phyloP scores from a whole-genome alignment of 64 coral and sea anemone species.

The Montipora efflorescens region DNA sequence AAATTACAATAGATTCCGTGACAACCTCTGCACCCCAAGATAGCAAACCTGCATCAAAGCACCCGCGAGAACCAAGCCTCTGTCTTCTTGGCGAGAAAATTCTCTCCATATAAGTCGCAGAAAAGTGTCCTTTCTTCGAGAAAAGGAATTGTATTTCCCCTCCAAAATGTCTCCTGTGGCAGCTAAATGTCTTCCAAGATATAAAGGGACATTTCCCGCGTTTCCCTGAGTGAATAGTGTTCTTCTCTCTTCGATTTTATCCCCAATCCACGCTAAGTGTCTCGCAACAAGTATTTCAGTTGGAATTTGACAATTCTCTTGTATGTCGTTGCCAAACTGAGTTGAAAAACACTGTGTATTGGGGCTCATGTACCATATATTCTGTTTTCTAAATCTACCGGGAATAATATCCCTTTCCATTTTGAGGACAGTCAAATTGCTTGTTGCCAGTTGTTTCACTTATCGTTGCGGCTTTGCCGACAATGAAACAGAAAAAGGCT shows the following conservation, averaged over 20 bases:
- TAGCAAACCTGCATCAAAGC: neutral
- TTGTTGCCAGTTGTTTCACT: neutral
- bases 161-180: neutral
- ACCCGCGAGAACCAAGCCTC: neutral
- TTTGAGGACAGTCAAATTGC: neutral
- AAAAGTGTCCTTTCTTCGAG: neutral
- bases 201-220: neutral
- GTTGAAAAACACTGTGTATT: neutral
- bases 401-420: neutral
- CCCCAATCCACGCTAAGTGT: slow-evolving; percentile 30
- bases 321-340: neutral
- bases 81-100: neutral
- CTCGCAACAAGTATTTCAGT: slow-evolving; percentile 16
- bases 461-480: neutral
- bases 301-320: neutral
- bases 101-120: slow-evolving; percentile 16
- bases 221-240: neutral
- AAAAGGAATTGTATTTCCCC: neutral
- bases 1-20: neutral
- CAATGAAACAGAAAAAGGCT: neutral
- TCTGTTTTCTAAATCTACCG: neutral
- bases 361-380: neutral
- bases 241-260: slow-evolving; percentile 16
- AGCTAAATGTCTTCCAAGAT: slow-evolving; percentile 8
- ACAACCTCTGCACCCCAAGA: slow-evolving; percentile 5